A percentile compares a stretch with the other conserved stretches of the same genome.
Conservation (phyloP, 2,113 vertebrate species). For the Trogon melanurus region DNA sequence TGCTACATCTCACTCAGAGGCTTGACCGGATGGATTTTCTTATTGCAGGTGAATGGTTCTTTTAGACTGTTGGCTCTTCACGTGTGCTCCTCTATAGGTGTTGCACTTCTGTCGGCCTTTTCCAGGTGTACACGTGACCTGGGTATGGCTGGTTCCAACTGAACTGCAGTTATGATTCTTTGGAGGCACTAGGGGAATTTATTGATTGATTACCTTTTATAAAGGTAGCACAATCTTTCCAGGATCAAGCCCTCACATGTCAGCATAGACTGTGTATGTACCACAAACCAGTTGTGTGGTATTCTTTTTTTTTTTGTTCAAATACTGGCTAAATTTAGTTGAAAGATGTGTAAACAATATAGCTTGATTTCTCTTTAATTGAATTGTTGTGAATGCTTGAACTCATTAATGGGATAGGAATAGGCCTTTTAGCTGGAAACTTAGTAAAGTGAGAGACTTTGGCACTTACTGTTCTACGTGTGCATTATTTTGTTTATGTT, state of each 20-base stretch:
- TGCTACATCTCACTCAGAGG: background rate
- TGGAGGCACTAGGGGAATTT: background rate
- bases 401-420: background rate
- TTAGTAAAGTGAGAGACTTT: background rate
- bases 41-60: background rate
- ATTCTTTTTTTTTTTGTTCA: background rate
- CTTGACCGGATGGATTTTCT: background rate
- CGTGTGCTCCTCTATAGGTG: background rate
- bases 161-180: background rate
- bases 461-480: background rate
- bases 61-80: background rate
- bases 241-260: background rate
- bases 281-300: background rate
- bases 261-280: background rate
- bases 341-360: background rate
- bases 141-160: background rate
- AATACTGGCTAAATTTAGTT: background rate
- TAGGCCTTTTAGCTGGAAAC: slow-evolving; percentile 16
- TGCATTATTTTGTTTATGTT: slow-evolving; percentile 19
- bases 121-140: background rate
- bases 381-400: background rate
- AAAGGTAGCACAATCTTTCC: background rate
- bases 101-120: background rate
- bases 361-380: background rate
- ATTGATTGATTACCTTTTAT: background rate